Conservation (phyloP, 2,888 invertebrate genomes). For the Diachrysia chrysitis region DNA sequence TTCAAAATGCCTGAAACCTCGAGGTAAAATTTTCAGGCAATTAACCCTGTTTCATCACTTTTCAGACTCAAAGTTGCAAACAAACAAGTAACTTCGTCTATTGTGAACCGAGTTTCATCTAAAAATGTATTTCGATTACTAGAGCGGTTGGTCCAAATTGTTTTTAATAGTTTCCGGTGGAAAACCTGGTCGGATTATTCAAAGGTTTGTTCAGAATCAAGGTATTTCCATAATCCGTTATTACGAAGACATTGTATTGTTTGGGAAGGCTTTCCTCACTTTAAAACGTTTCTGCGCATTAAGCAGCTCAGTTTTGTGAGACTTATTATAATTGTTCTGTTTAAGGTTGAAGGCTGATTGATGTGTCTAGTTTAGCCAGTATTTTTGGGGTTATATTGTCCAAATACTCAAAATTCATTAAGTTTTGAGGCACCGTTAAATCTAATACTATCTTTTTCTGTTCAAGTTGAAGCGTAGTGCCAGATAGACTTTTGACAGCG, state of each 20-base stretch:
- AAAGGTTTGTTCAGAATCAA: constrained; percentile 25
- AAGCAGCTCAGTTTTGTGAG: background rate
- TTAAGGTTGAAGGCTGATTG: no score
- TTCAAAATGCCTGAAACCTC: background rate
- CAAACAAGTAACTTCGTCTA: constrained; percentile 20
- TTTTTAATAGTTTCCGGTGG: constrained; percentile 6
- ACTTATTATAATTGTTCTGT: no score
- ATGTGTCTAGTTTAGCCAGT: no score
- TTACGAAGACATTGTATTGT: constrained; percentile 29
- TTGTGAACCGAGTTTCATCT: constrained; percentile 6
- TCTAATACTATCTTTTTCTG: no score
- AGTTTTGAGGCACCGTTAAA: no score
- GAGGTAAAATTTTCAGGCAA: background rate
- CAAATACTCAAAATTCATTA: no score
- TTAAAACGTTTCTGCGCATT: background rate
- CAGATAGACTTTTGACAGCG: no score
- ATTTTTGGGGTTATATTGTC: background rate
- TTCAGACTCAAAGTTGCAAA: constrained; percentile 17
- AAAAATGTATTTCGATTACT: background rate
- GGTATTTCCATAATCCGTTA: constrained; percentile 45
- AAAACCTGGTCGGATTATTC: constrained; percentile 31
- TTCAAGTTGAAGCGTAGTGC: no score
- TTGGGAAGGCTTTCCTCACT: constrained; percentile 19
- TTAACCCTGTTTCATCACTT: constrained; percentile 9
- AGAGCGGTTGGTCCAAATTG: background rate